Base-by-base conservation (phyloP, 2,113 vertebrate genomes). In the Myanophis thanlyinensis region DNA sequence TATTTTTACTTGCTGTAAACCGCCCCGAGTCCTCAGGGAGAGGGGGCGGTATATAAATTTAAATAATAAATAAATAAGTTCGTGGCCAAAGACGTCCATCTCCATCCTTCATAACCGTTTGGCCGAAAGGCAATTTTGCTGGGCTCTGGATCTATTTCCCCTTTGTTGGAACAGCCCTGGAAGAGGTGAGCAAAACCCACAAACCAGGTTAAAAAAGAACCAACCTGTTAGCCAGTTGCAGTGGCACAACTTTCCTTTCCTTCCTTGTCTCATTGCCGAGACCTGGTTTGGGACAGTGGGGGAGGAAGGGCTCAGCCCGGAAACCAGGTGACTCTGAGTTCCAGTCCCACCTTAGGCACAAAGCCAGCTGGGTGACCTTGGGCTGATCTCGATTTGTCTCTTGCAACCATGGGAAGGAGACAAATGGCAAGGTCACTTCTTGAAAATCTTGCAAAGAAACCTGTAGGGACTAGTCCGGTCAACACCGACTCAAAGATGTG, bases 111-210 rank as follows among this genome's bases (percentile, higher is more conserved):
- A 93, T 93, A 92, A 15, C 85, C 8, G 15, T 40, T 44, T 93
- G 56, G 87, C 59, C 80, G 93, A 93, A 95, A 92, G 52, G 18
- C 88, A 22, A 52, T 92, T 20, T 88, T 89, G 89, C n/a, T 62
- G 35, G 94, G 87, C 18, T 0, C n/a, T 52, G 49, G 10, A n/a
- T 10, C 90, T 15, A 51, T 8, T 35, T 92, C 51, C 90, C 9
- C 51, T 91, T 90, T 87, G 85, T 90, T 30, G 27, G 15, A 51
- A 48, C 15, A 52, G 89, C 27, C 49, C 90, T 85, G 85, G 48
- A 30, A 92, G 7, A 4, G 8, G 3, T 6, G 12, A 87, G 27
- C 4, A 4, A 44, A 8, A 47, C 1, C 84, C 44, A 85, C 30
- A 10, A 59, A 59, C 27, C 56, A 27, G 23, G 56, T 27, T 59